phyloP scores from a whole-genome alignment of 2,113 vertebrate species.

The Canis aureus region DNA sequence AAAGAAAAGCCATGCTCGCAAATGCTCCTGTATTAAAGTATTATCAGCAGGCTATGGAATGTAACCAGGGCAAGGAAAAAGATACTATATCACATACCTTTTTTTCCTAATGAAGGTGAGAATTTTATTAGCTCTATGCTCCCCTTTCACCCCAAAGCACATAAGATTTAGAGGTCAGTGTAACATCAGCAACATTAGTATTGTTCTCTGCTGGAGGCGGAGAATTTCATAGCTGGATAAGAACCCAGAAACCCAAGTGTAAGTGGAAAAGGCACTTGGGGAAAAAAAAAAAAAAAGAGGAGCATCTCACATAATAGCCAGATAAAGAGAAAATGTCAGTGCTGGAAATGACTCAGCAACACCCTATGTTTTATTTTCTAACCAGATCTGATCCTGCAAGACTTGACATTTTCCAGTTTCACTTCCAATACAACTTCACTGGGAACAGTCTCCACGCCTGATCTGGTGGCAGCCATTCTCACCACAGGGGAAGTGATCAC shows the following conservation, averaged over 20 bases:
- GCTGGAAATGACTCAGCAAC: background rate
- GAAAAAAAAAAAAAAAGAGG: background rate
- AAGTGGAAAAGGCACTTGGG: background rate
- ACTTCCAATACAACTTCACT: background rate
- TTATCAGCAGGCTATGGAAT: background rate
- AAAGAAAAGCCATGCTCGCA: background rate
- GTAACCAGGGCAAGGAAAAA: background rate
- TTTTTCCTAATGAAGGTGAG: slow-evolving; percentile 65
- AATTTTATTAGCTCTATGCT: slow-evolving; percentile 47
- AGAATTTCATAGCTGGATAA: background rate
- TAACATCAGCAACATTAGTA: background rate
- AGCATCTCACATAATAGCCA: background rate
- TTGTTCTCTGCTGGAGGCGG: background rate
- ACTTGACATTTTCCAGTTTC: background rate
- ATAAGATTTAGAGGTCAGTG: background rate
- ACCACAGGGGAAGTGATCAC: too few relatives aligned
- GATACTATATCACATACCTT: background rate
- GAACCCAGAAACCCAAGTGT: background rate
- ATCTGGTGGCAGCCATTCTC: background rate
- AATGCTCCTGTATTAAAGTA: background rate
- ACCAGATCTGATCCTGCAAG: background rate
- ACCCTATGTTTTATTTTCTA: background rate
- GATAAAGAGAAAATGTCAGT: background rate
- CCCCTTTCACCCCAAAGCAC: background rate
- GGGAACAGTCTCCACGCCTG: background rate